Conservation (phyloP, 2,888 invertebrate species). For the Pheosia gnoma region DNA sequence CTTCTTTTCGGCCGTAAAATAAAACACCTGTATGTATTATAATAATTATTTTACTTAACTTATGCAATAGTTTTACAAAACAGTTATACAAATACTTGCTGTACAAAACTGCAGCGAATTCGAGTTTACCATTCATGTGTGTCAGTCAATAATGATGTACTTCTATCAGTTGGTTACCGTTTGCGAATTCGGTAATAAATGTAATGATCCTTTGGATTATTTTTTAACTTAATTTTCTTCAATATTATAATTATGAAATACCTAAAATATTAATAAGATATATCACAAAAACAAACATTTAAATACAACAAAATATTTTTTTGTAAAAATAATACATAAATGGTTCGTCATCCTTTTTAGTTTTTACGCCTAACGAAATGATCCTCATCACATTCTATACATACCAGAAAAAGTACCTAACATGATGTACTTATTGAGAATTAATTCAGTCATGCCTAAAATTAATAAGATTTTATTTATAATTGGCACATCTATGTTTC, state of each 20-base stretch:
- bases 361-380: slow-evolving; percentile 24
- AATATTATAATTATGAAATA: no score
- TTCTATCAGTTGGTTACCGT: slow-evolving; percentile 36
- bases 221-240: no score
- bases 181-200: slow-evolving; percentile 15
- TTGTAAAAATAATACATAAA: slow-evolving; percentile 42
- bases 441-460: slow-evolving; percentile 49
- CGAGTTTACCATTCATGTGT: slow-evolving; percentile 23
- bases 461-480: slow-evolving; percentile 41
- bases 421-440: slow-evolving; percentile 39
- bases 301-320: slow-evolving; percentile 22
- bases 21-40: slow-evolving; percentile 37
- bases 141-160: slow-evolving; percentile 42
- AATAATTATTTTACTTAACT: slow-evolving; percentile 64
- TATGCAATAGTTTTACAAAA: slow-evolving; percentile 71
- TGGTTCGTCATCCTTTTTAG: slow-evolving; percentile 30
- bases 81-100: slow-evolving; percentile 78
- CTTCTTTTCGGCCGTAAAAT: background rate
- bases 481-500: slow-evolving; percentile 53
- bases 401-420: slow-evolving; percentile 22
- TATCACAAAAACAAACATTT: no score
- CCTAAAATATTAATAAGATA: no score
- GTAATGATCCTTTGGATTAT: no score
- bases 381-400: no score
- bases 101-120: slow-evolving; percentile 70